Conservation (phyloP, 2,888 invertebrate species). For the Hyalella azteca region DNA sequence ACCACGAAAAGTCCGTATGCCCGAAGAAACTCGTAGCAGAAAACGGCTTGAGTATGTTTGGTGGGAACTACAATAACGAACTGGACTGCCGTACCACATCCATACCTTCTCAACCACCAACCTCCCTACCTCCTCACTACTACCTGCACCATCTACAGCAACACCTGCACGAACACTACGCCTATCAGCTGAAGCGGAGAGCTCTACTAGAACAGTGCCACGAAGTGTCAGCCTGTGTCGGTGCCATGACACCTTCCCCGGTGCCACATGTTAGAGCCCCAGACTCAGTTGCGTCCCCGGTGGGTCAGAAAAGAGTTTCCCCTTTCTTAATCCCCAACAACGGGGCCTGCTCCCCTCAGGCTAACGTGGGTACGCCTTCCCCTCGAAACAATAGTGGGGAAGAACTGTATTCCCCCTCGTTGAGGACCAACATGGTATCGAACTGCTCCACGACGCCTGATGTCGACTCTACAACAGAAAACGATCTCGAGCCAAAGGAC, state of each 20-base stretch:
- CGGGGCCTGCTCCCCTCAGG: conserved; percentile 32
- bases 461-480: background rate
- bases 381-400: background rate
- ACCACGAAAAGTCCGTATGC: too few relatives aligned
- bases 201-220: background rate
- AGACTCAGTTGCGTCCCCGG: background rate
- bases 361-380: background rate
- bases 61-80: background rate
- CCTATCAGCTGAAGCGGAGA: background rate
- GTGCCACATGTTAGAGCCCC: background rate
- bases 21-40: too few relatives aligned
- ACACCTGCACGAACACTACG: background rate
- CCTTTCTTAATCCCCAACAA: background rate
- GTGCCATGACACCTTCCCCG: background rate
- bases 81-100: background rate
- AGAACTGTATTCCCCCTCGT: background rate
- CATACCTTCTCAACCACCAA: background rate
- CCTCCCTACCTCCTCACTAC: conserved; percentile 44
- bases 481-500: background rate
- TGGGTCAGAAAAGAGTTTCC: background rate
- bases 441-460: background rate
- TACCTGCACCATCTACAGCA: conserved; percentile 38
- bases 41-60: too few relatives aligned
- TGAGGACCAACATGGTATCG: background rate
- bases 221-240: background rate